Conservation (phyloP, 2,888 invertebrate genomes). For the Apomyelois bistriatella region DNA sequence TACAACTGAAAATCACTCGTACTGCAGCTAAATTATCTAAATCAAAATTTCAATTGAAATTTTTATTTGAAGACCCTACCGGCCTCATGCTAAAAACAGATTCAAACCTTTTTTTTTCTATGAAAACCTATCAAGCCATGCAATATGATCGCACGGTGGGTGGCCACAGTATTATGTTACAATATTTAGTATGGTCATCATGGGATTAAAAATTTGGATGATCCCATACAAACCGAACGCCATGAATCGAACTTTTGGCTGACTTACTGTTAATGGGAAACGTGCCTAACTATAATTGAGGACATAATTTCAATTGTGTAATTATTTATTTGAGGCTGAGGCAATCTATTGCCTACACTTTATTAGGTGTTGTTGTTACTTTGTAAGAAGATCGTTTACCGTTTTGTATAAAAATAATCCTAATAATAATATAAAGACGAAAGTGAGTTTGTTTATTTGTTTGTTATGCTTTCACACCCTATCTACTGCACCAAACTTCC, state of each 20-base stretch:
- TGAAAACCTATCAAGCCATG: neutral
- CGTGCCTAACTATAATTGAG: constrained; percentile 1
- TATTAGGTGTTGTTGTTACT: neutral
- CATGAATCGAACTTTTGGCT: constrained; percentile 9
- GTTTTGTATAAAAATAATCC: too few relatives aligned
- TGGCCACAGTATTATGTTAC: constrained; percentile 11
- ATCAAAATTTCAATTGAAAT: too few relatives aligned
- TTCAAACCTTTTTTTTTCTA: neutral
- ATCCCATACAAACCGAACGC: neutral
- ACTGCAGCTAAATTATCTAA: too few relatives aligned
- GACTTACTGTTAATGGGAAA: constrained; percentile 12
- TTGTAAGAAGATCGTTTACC: too few relatives aligned
- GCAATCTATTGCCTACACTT: neutral
- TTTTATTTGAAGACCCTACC: too few relatives aligned
- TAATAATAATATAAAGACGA: too few relatives aligned
- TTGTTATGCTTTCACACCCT: too few relatives aligned
- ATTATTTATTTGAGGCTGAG: neutral
- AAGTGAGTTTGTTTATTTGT: too few relatives aligned
- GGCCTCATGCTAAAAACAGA: neutral
- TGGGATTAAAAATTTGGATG: constrained; percentile 9
- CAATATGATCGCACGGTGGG: constrained; percentile 3
- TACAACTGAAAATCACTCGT: too few relatives aligned
- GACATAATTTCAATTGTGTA: neutral
- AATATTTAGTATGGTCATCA: constrained; percentile 11
- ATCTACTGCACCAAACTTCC: too few relatives aligned